Base-by-base conservation (phyloP, 2,113 vertebrate species). In the Aptenodytes patagonicus region DNA sequence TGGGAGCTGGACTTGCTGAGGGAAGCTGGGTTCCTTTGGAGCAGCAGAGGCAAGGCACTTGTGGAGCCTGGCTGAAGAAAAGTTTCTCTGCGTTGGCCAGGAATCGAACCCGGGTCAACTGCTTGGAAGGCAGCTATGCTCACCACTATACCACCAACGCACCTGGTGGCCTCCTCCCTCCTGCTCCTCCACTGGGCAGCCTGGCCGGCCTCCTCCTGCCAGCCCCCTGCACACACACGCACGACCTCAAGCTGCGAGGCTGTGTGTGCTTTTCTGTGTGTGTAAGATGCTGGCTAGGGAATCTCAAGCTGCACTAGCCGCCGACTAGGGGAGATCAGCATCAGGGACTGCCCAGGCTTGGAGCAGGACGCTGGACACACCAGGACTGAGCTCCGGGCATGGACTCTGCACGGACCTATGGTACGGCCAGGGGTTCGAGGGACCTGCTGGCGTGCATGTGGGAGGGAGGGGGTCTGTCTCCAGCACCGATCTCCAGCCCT, bases 71-170 rank as follows among this genome's bases (percentile, higher is more conserved):
- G n/a, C n/a, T n/a, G n/a, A n/a, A n/a, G n/a, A n/a, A n/a, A n/a
- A n/a, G n/a, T n/a, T n/a, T n/a, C n/a, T n/a, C 0, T 84, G 57
- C 58, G 17, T 46, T 64, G 82, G 49, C 82, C 40, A 11, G 69
- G 69, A 85, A 85, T 73, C 13, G n/a, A 86, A 97, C 94, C 87
- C 94, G 75, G 97, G 97, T 97, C 97, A 98, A 97, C 97, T 98
- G 97, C 97, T 98, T 98, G 97, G 98, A 98, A 98, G 98, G 98
- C 98, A 98, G 98, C 98, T 98, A 98, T 98, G 98, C 97, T 98
- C 91, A 98, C 98, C 98, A 98, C 98, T 98, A 98, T 98, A 98
- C 98, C 97, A 98, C 98, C 98, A 98, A 96, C 93, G 83, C 69
- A 12, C 7, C 10, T 38, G 16, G 0, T 0, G 1, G 0, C 7